phyloP scores from a whole-genome alignment of 2,888 invertebrate genomes.

The Latrodectus elegans region DNA sequence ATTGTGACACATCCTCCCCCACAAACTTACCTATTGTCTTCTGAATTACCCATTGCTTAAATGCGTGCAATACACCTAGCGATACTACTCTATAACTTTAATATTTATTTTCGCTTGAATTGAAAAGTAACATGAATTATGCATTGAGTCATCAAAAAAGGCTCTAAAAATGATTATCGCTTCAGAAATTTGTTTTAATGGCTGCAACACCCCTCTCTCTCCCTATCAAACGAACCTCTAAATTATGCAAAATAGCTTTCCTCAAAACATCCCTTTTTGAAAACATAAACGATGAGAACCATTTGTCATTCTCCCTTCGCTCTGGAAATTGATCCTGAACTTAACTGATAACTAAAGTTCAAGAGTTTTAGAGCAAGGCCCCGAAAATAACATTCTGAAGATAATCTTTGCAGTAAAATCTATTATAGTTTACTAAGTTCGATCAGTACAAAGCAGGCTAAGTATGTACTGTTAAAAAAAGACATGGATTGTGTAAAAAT shows the following conservation, averaged over 20 bases:
- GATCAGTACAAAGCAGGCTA: too few relatives aligned
- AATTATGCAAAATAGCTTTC: not conserved
- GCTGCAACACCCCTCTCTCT: not conserved
- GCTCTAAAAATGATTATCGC: constrained; percentile 59
- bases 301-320: not conserved
- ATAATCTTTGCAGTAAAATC: too few relatives aligned
- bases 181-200: constrained; percentile 50
- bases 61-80: not conserved
- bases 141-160: constrained; percentile 54
- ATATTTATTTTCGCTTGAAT: constrained; percentile 5
- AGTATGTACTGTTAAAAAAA: too few relatives aligned
- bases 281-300: not conserved
- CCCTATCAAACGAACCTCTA: not conserved
- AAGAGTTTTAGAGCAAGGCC: too few relatives aligned
- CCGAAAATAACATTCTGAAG: too few relatives aligned
- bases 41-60: not conserved
- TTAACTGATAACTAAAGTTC: too few relatives aligned
- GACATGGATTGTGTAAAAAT: too few relatives aligned
- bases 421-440: too few relatives aligned
- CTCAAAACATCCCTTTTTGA: not conserved
- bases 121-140: constrained; percentile 41
- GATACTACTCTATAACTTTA: constrained; percentile 25
- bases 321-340: too few relatives aligned
- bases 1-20: too few relatives aligned
- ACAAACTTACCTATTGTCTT: too few relatives aligned